Evolutionary conservation across 2,113 vertebrate species (phyloP).

Genomic region (Laticauda colubrina): DNA sequence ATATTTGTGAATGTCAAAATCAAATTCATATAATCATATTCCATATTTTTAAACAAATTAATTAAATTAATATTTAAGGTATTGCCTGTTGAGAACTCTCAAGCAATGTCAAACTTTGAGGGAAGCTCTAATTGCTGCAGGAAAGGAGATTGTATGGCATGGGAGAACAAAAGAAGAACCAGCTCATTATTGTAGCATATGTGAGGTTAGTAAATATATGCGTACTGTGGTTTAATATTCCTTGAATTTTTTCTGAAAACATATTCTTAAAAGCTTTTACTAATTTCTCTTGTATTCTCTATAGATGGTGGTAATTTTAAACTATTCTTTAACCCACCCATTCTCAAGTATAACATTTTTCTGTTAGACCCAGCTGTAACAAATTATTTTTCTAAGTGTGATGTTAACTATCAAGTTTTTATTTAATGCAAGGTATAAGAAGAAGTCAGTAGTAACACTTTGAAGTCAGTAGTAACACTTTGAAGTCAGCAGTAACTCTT

Average conservation of each 20-base stretch:
- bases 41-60: not conserved
- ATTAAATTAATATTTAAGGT: constrained; percentile 69
- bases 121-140: constrained; percentile 85
- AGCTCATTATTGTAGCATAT: constrained; percentile 98
- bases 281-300: not conserved
- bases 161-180: constrained; percentile 91
- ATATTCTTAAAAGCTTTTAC: not conserved
- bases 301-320: not conserved
- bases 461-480: no score
- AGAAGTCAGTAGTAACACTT: not conserved
- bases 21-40: not conserved
- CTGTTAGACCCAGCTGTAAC: not conserved
- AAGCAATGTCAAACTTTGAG: constrained; percentile 96
- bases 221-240: not conserved
- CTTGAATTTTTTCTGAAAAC: not conserved
- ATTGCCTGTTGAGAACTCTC: constrained; percentile 94
- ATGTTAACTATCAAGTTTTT: not conserved
- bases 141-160: constrained; percentile 92
- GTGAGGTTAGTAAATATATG: constrained; percentile 80
- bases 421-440: not conserved
- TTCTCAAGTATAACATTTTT: not conserved
- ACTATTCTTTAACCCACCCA: no score
- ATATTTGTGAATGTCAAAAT: not conserved
- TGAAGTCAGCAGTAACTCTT: no score
- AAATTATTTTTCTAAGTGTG: not conserved